phyloP scores from a whole-genome alignment of 2,888 invertebrate species.

The Acronicta psi region DNA sequence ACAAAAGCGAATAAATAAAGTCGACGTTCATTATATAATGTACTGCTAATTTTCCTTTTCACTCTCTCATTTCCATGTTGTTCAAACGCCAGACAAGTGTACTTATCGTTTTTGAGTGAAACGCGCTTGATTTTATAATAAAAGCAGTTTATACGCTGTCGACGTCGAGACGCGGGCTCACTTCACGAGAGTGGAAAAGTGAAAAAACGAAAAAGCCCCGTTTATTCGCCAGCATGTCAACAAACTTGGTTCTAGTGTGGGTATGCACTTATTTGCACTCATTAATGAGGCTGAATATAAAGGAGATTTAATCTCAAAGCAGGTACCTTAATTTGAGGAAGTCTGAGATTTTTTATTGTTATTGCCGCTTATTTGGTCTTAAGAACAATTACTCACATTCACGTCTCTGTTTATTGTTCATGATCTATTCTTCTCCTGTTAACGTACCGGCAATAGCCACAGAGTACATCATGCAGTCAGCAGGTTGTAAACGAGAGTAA shows the following conservation, averaged over 20 bases:
- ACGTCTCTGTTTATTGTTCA: background rate
- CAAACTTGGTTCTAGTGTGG: slow-evolving; percentile 62
- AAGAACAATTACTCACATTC: background rate
- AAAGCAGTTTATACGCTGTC: slow-evolving; percentile 72
- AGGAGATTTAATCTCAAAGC: slow-evolving; percentile 53
- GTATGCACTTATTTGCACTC: slow-evolving; percentile 65
- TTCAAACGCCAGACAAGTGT: slow-evolving; percentile 65
- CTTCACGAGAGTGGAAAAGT: slow-evolving; percentile 60
- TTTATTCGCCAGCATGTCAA: slow-evolving; percentile 65
- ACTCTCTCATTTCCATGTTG: slow-evolving; percentile 67
- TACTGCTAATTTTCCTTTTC: slow-evolving; percentile 68
- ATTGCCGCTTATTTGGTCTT: background rate
- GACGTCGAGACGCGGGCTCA: slow-evolving; percentile 64
- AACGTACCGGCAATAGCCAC: too few relatives aligned
- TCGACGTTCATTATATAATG: slow-evolving; percentile 56
- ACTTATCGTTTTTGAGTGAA: slow-evolving; percentile 67
- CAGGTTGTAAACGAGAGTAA: too few relatives aligned
- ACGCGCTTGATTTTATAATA: slow-evolving; percentile 78
- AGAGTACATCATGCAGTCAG: too few relatives aligned
- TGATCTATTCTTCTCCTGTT: too few relatives aligned
- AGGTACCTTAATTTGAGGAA: background rate
- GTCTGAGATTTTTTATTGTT: slow-evolving; percentile 7
- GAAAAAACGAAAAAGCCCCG: slow-evolving; percentile 57
- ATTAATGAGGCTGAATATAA: slow-evolving; percentile 66
- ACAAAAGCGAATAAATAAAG: slow-evolving; percentile 54